Conservation (phyloP, 2,797 vertebrate genomes). For the Sebastolobus altivelis region DNA sequence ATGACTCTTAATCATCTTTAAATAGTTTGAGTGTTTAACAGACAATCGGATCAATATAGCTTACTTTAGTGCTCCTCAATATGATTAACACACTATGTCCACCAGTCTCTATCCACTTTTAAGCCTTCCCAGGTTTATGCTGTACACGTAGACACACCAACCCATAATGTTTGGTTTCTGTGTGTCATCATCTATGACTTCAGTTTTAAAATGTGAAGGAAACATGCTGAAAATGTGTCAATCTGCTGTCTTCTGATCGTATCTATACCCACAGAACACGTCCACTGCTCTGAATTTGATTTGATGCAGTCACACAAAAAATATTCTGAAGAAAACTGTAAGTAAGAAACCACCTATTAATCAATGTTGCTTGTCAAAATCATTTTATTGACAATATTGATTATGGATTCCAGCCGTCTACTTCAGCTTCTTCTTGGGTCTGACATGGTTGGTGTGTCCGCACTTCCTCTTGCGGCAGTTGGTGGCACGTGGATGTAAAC, state of each 20-base stretch:
- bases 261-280: neutral
- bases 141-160: neutral
- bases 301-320: neutral
- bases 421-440: conserved; percentile 93
- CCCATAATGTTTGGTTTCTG: neutral
- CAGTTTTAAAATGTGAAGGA: neutral
- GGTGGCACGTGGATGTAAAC: conserved; percentile 87
- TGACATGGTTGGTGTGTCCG: conserved; percentile 91
- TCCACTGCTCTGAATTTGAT: neutral
- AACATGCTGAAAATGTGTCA: neutral
- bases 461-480: conserved; percentile 94
- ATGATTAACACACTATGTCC: neutral
- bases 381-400: conserved; percentile 13
- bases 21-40: neutral
- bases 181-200: neutral
- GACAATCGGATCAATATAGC: neutral
- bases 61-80: neutral
- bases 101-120: neutral
- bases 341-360: neutral
- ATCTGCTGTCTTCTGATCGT: neutral
- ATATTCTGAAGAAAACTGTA: neutral
- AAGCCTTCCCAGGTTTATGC: neutral
- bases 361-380: neutral
- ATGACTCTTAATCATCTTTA: neutral
- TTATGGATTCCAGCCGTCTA: conserved; percentile 66